Evolutionary conservation across 2,888 invertebrate genomes (phyloP).

Genomic region (Leptopilina drosophilae): DNA sequence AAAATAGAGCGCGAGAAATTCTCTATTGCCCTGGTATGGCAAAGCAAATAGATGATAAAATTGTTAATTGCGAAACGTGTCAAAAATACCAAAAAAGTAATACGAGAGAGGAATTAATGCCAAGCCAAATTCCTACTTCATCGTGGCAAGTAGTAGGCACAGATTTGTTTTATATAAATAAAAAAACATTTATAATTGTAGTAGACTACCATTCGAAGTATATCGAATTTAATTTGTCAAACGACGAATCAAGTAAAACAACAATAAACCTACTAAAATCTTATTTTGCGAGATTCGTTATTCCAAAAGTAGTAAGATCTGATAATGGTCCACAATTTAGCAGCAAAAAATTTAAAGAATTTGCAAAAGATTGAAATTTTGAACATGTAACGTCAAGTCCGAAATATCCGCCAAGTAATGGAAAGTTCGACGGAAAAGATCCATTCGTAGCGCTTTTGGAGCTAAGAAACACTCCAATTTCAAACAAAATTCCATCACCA

Average conservation of each 20-base stretch:
- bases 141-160: conserved; percentile 43
- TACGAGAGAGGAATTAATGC: conserved; percentile 39
- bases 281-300: conserved; percentile 47
- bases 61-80: conserved; percentile 49
- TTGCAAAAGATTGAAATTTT: conserved; percentile 50
- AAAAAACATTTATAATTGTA: conserved; percentile 41
- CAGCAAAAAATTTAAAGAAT: conserved; percentile 46
- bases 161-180: conserved; percentile 45
- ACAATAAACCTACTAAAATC: conserved; percentile 46
- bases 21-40: conserved; percentile 52
- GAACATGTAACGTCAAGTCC: conserved; percentile 48
- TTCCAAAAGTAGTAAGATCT: conserved; percentile 46
- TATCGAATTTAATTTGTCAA: conserved; percentile 36
- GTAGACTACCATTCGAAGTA: conserved; percentile 51
- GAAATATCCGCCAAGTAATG: conserved; percentile 51
- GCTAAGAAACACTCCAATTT: conserved; percentile 51
- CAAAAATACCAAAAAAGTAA: conserved; percentile 47
- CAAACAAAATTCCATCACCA: conserved; percentile 38
- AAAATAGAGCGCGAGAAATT: conserved; percentile 46
- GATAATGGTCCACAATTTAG: conserved; percentile 54
- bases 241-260: conserved; percentile 30
- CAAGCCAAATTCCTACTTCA: conserved; percentile 42
- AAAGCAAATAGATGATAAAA: conserved; percentile 31
- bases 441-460: conserved; percentile 52
- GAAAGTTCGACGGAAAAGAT: conserved; percentile 52